Conservation (phyloP, 2,888 invertebrate genomes). For the Drosophila rubida region DNA sequence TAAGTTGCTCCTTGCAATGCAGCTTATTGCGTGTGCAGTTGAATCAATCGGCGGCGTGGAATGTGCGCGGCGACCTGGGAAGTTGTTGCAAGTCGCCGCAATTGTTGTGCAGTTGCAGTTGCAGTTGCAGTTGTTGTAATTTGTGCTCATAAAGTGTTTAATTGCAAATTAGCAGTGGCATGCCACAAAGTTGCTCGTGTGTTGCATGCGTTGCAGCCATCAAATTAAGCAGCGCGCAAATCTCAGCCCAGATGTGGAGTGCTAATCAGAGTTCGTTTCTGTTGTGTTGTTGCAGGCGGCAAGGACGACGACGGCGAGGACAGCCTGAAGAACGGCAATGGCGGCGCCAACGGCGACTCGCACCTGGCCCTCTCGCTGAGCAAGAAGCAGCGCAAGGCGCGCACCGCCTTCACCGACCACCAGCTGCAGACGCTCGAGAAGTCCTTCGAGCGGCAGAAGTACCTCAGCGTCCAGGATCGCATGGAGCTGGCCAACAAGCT, state of each 20-base stretch:
- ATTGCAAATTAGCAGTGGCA: conserved; percentile 77
- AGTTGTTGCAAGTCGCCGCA: conserved; percentile 3
- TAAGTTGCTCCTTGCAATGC: too few relatives aligned
- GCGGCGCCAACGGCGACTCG: conserved; percentile 69
- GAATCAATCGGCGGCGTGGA: not conserved
- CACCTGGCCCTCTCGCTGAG: conserved; percentile 86
- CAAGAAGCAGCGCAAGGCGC: conserved; percentile 97
- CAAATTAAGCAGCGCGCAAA: conserved; percentile 48
- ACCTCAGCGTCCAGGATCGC: conserved; percentile 97
- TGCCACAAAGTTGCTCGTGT: conserved; percentile 41
- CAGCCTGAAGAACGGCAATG: conserved; percentile 82
- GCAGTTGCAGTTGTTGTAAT: conserved; percentile 55
- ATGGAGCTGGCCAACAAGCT: conserved; percentile 99
- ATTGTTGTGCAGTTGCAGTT: conserved; percentile 31
- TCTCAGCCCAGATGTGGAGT: too few relatives aligned
- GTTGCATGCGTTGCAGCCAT: conserved; percentile 68
- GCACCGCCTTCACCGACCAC: conserved; percentile 99
- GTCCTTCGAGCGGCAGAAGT: conserved; percentile 98
- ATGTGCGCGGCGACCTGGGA: not conserved
- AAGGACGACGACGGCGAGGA: conserved; percentile 91
- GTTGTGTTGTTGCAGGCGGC: conserved; percentile 87
- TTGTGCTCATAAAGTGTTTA: conserved; percentile 81
- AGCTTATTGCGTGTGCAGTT: not conserved
- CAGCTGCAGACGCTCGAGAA: conserved; percentile 98
- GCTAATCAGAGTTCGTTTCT: not conserved